Base-by-base conservation (phyloP, 1,140 invertebrate species). In the Nautilus pompilius region DNA sequence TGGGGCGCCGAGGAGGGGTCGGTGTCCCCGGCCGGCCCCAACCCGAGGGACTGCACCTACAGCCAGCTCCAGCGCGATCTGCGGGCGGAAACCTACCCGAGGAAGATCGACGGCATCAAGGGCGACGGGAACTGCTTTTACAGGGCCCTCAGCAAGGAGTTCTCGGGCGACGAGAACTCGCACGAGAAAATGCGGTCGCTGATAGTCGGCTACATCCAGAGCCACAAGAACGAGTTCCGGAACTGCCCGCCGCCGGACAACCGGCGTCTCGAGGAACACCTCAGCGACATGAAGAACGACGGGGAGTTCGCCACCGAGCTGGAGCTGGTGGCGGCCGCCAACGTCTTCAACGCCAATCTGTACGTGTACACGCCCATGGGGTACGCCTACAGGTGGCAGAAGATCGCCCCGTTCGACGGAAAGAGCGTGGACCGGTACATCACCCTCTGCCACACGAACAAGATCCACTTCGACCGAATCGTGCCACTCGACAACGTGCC, bases 121-220 rank as follows among this genome's bases (percentile, higher is more conserved):
- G 78, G 78, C 4, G 78, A 80, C 67, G 78, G 78, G n/a, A 80
- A 80, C 63, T 80, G 78, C 59, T 76, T 80, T 53, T 80, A 78
- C 63, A 53, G 76, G n/a, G 76, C 78, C 22, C 58, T 80, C 28
- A 78, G 76, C 63, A 80, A 80, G 66, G 68, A 74, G 10, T 67
- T 77, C 22, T 78, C 76, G 60, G 73, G 71, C 1, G 65, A 59
- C 22, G 75, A 80, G 54, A 60, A 67, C 28, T 75, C 60, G 63
- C 76, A 80, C 67, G 63, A 68, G n/a, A 68, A 73, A 24, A 46
- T 74, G n/a, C 53, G 78, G 17, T 66, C 71, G 58, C 67, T 70
- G 1, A 67, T 80, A n/a, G 72, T 75, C 1, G 75, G 77, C 57
- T 24, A 77, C 4, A 68, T 78, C 29, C 68, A 70, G 48, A 69